These are phyloP conservation scores for Sarcophaga subvicina DNA, from an alignment of 2,888 invertebrate genomes.

Conservation along the genomic window DNA sequence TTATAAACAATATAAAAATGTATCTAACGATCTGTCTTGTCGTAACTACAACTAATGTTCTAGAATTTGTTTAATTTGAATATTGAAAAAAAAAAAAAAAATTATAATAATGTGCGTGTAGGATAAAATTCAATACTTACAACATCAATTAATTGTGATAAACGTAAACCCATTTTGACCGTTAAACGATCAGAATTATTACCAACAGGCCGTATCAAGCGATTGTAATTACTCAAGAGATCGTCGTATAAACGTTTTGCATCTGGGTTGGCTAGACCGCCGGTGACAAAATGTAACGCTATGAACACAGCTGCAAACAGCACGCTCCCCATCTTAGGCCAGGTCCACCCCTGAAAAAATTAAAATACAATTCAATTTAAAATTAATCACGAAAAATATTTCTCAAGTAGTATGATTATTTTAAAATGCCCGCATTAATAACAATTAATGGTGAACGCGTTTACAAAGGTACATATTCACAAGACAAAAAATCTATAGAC, in stretches of 20 bases:
- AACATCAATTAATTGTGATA: slow-evolving; percentile 96
- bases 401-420: background rate
- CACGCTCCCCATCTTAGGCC: slow-evolving; percentile 92
- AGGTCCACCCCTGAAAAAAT: slow-evolving; percentile 89
- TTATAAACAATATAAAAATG: no score
- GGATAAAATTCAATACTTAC: slow-evolving; percentile 84
- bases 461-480: no score
- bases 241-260: slow-evolving; percentile 97
- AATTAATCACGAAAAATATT: background rate
- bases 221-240: slow-evolving; percentile 96
- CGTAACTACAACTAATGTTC: no score
- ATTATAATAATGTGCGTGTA: no score
- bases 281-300: slow-evolving; percentile 89
- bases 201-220: slow-evolving; percentile 96
- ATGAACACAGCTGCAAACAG: slow-evolving; percentile 88
- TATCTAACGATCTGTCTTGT: no score
- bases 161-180: slow-evolving; percentile 95
- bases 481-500: no score
- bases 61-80: no score
- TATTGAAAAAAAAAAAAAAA: no score
- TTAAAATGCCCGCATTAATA: no score
- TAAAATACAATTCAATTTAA: slow-evolving; percentile 3
- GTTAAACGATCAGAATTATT: slow-evolving; percentile 97
- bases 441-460: no score
- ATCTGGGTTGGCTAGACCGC: slow-evolving; percentile 93